Evolutionary conservation across 2,888 invertebrate species (phyloP), one percentile per base, ranked within the genome.

Genomic region (Dioctria linearis): DNA sequence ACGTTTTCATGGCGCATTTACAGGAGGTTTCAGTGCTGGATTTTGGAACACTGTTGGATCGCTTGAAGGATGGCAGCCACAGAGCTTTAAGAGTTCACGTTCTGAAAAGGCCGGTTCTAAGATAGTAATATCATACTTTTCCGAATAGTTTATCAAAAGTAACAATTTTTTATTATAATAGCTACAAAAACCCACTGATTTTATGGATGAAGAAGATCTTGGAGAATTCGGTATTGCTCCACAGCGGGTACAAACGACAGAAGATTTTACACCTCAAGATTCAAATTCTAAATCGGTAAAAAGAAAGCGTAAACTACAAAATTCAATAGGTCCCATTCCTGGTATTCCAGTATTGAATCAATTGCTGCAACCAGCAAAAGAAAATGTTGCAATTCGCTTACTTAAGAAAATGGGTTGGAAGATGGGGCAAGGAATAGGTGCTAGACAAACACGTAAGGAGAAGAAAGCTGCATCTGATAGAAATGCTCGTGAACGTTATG

Each of bases 1-100:
- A 6, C 90, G 99, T 85, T 99, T 99, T 88, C 99, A 99, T 89
- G 99, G 99, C 5, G 99, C 99, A 0, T 99, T 99, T 87, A 99
- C 99, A 0, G 99, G 99, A 0, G 98, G 92, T 3, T 99, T 99
- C 88, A 97, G 98, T 11, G 99, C 99, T 0, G 99, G 99, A 0
- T 98, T 96, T 86, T 98, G 95, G 87, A 99, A 99, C 87, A 95
- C 97, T 0, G 99, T 99, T 37, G 99, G 98, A 0, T 95, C 98
- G 0, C 92, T 95, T 83, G 98, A 99, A 90, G 98, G 99, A 73
- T 99, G 98, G 96, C 92, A 92, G 8, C 99, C 99, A 0, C 91
- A 94, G 49, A 93, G 93, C 13, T 99, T 98, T 87, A 95, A 95
- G 86, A 99, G 99, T 82, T 96, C 97, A 0, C 91, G 98, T 6